Conservation (phyloP, 1,140 invertebrate genomes). For the Cyclina sinensis region DNA sequence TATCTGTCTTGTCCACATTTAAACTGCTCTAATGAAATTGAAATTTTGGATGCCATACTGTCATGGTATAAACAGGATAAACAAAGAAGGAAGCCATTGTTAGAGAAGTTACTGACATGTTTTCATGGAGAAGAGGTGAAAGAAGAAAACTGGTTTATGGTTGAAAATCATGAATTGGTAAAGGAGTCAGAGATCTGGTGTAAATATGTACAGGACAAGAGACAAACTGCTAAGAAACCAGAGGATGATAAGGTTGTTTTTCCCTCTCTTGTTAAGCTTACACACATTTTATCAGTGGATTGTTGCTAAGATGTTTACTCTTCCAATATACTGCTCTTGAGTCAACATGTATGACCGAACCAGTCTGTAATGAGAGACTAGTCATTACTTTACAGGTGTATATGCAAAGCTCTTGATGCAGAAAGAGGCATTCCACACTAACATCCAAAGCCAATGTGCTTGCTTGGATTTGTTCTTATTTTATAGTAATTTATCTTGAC, state of each 20-base stretch:
- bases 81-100: not conserved
- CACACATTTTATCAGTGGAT: no score
- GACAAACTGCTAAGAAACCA: not conserved
- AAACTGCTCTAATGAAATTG: slow-evolving; percentile 11
- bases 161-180: not conserved
- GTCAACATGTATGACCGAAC: no score
- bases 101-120: slow-evolving; percentile 14
- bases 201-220: not conserved
- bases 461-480: no score
- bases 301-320: no score
- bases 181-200: not conserved
- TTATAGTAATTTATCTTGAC: no score
- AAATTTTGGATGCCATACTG: slow-evolving; percentile 17
- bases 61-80: slow-evolving; percentile 12
- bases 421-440: no score
- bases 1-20: slow-evolving; percentile 27
- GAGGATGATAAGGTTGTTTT: not conserved
- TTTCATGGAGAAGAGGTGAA: slow-evolving; percentile 30
- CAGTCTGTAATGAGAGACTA: no score
- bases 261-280: no score
- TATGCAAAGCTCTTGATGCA: no score
- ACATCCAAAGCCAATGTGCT: no score
- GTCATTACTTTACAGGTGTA: no score
- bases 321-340: no score
- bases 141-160: not conserved